phyloP scores from a whole-genome alignment of 2,113 vertebrate genomes.

The Brachyhypopomus gauderio region DNA sequence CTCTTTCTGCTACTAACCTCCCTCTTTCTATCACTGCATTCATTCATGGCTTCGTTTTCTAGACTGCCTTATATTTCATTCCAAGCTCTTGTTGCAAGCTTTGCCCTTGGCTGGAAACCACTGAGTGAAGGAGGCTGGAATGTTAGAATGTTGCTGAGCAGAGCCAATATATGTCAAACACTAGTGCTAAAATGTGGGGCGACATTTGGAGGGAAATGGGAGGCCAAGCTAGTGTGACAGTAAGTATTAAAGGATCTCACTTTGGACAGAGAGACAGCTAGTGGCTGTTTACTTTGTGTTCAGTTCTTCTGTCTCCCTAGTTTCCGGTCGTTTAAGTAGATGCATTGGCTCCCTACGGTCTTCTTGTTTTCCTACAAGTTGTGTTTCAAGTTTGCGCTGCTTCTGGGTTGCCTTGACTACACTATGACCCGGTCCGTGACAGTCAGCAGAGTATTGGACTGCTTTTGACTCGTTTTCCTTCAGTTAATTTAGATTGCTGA shows the following conservation, averaged over 20 bases:
- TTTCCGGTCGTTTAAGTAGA: not conserved
- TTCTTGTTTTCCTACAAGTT: not conserved
- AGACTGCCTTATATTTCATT: not conserved
- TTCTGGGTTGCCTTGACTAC: too few relatives aligned
- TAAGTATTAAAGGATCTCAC: not conserved
- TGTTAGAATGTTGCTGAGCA: not conserved
- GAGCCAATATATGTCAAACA: constrained; percentile 9
- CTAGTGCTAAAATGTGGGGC: not conserved
- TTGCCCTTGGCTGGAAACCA: not conserved
- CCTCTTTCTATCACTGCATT: too few relatives aligned
- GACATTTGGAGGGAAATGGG: not conserved
- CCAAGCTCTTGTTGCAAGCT: not conserved
- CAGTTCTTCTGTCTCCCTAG: not conserved
- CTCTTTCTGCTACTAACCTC: not conserved
- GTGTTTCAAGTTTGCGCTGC: not conserved
- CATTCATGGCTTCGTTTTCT: not conserved
- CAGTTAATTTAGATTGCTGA: too few relatives aligned
- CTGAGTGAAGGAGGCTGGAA: not conserved
- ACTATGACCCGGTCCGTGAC: too few relatives aligned
- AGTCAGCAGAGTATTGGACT: too few relatives aligned
- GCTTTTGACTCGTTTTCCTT: too few relatives aligned
- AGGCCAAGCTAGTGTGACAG: not conserved
- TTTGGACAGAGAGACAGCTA: not conserved
- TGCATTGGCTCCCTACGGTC: not conserved
- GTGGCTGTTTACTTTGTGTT: not conserved